These are phyloP conservation scores for Meandrusa payeni DNA, from an alignment of 2,888 invertebrate genomes.

Conservation along the genomic window DNA sequence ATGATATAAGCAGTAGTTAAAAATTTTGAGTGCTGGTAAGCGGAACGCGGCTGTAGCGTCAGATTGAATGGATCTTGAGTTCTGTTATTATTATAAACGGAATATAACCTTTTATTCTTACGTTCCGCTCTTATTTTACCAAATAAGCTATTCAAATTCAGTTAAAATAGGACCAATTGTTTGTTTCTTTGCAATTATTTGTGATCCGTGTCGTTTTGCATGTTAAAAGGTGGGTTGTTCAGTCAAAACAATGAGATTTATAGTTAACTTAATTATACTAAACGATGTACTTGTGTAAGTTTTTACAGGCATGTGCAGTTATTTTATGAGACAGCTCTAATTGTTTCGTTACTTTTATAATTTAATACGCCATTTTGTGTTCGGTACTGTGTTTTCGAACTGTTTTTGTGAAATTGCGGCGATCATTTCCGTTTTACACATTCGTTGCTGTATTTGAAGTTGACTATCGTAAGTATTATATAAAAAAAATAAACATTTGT, in stretches of 20 bases:
- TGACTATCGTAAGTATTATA: slow-evolving; percentile 9
- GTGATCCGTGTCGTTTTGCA: slow-evolving; percentile 35
- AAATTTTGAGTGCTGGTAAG: slow-evolving; percentile 23
- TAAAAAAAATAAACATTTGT: background rate
- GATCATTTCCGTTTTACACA: slow-evolving; percentile 21
- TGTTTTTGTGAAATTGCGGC: slow-evolving; percentile 5
- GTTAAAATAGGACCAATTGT: slow-evolving; percentile 30
- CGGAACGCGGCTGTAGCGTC: slow-evolving; percentile 36
- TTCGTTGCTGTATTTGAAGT: slow-evolving; percentile 4
- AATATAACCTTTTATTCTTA: slow-evolving; percentile 65
- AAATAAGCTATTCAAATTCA: slow-evolving; percentile 47
- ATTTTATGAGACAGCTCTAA: slow-evolving; percentile 63
- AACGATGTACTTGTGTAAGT: slow-evolving; percentile 50
- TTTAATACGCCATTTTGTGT: slow-evolving; percentile 66
- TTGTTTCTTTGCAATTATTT: slow-evolving; percentile 38
- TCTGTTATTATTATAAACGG: slow-evolving; percentile 67
- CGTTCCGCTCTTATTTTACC: slow-evolving; percentile 62
- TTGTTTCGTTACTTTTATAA: slow-evolving; percentile 60
- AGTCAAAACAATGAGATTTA: slow-evolving; percentile 56
- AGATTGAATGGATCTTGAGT: slow-evolving; percentile 38
- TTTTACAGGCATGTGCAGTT: slow-evolving; percentile 70
- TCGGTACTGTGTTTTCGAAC: slow-evolving; percentile 33
- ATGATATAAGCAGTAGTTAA: no score
- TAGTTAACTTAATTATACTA: slow-evolving; percentile 58
- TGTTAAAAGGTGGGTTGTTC: slow-evolving; percentile 54